Base-by-base conservation (phyloP, 2,888 invertebrate species). In the Invenusta paracnida region DNA sequence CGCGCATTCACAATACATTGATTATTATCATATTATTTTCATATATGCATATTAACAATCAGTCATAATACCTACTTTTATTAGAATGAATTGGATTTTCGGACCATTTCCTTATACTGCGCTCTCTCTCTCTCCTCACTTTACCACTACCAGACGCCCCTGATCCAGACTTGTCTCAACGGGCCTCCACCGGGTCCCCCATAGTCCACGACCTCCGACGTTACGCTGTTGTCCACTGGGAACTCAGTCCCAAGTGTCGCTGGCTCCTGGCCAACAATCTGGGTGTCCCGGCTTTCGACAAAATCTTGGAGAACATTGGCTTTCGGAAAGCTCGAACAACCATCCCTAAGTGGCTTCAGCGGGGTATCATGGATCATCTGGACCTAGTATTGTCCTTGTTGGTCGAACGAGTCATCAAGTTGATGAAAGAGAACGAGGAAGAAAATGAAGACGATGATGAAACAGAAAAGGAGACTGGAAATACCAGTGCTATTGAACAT, bases 341-440 rank as follows among this genome's bases (percentile, higher is more conserved):
- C 86, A 99, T 99, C 90, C 99, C 99, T 86, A 99, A 99, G 92
- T 99, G 98, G 97, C 94, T 98, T 93, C 99, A 99, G 92, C 93
- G 99, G 85, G 98, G 98, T 17, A 95, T 97, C 89, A 96, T 99
- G 94, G 99, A 99, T 93, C 97, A 98, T 0, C 92, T 98, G 85
- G 98, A 99, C 92, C 96, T 96, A 91, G 93, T 98, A 23, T 87
- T 91, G 1, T 90, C 91, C 1, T 87, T 91, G 84, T 88, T 91
- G 0, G 90, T 91, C 25, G 89, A 90, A 25, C 25, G 73, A 23
- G 67, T 84, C 28, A 84, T 84, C 1, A 73, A 81, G 28, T 11
- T 84, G 2, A 84, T 84, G 84, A 28, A 84, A 28, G 73, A 73
- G 67, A 67, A 84, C 48, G 83, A 48, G 48, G 48, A 48, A 17